phyloP scores from a whole-genome alignment of 2,797 vertebrate species.

The Gadopsis marmoratus region DNA sequence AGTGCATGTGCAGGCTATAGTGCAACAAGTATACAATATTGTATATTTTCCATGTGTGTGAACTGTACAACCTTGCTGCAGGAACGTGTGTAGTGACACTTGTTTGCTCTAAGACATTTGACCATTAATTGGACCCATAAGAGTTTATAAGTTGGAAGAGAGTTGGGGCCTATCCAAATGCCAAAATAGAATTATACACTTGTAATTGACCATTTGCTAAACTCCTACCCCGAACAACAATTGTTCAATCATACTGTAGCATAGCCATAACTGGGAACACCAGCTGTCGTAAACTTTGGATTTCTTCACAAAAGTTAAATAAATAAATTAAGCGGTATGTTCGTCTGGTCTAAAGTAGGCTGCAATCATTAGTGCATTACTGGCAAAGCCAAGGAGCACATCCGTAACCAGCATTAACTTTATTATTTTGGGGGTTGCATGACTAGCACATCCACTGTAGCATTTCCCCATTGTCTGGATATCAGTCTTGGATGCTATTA shows the following conservation, averaged over 20 bases:
- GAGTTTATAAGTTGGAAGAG: slow-evolving; percentile 16
- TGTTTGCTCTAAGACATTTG: slow-evolving; percentile 28
- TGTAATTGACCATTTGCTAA: slow-evolving; percentile 31
- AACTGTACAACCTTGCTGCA: slow-evolving; percentile 59
- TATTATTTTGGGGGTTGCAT: neutral
- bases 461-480: neutral
- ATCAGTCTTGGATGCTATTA: neutral
- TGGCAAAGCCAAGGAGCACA: neutral
- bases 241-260: neutral
- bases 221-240: neutral
- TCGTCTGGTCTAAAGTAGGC: neutral
- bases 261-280: neutral
- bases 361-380: neutral
- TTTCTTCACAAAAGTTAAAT: neutral
- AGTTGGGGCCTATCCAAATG: slow-evolving; percentile 12
- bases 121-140: neutral
- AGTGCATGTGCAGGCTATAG: slow-evolving; percentile 82
- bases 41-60: slow-evolving; percentile 52
- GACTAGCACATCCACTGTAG: neutral
- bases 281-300: neutral
- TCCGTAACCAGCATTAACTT: neutral
- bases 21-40: slow-evolving; percentile 74
- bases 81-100: slow-evolving; percentile 46
- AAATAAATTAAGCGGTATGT: neutral
- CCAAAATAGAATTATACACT: slow-evolving; percentile 27